A percentile compares a stretch with the other conserved stretches of the same genome.
phyloP scores from a whole-genome alignment of 2,888 invertebrate species.

The Agriopis leucophaearia region DNA sequence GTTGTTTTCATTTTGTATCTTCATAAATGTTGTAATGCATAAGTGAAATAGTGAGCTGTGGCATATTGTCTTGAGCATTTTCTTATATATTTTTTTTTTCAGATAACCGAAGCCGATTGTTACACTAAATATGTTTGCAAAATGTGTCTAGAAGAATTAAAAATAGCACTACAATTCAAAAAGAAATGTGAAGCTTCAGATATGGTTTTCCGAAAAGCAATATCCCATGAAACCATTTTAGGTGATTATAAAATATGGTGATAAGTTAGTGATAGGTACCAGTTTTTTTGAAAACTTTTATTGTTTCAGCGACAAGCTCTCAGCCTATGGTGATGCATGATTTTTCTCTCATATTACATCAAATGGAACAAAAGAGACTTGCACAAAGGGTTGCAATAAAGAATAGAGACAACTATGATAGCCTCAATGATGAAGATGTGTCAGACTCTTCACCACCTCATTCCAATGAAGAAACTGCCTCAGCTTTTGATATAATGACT shows the following conservation, averaged over 20 bases:
- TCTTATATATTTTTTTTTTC: constrained; percentile 23
- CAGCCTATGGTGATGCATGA: constrained; percentile 46
- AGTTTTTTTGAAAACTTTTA: not conserved
- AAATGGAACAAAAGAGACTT: constrained; percentile 45
- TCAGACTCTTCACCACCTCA: constrained; percentile 1
- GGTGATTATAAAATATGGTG: constrained; percentile 19
- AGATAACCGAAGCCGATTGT: constrained; percentile 47
- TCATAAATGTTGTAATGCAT: too few species aligned
- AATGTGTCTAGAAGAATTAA: constrained; percentile 47
- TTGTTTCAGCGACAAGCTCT: constrained; percentile 29
- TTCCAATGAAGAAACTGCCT: not conserved
- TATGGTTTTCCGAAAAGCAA: constrained; percentile 44
- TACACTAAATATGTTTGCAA: constrained; percentile 50
- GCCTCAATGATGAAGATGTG: constrained; percentile 21
- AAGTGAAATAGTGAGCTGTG: too few species aligned
- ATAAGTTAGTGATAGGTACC: not conserved
- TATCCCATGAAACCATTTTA: constrained; percentile 36
- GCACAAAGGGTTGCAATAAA: constrained; percentile 16
- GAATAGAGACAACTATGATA: constrained; percentile 22
- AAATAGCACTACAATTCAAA: constrained; percentile 48
- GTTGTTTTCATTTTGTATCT: too few species aligned
- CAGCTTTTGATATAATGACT: not conserved
- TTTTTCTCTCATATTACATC: constrained; percentile 44
- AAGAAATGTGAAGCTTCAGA: constrained; percentile 50
- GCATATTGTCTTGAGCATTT: too few species aligned